phyloP scores from a whole-genome alignment of 2,888 invertebrate genomes.

The Cataglyphis livida region DNA sequence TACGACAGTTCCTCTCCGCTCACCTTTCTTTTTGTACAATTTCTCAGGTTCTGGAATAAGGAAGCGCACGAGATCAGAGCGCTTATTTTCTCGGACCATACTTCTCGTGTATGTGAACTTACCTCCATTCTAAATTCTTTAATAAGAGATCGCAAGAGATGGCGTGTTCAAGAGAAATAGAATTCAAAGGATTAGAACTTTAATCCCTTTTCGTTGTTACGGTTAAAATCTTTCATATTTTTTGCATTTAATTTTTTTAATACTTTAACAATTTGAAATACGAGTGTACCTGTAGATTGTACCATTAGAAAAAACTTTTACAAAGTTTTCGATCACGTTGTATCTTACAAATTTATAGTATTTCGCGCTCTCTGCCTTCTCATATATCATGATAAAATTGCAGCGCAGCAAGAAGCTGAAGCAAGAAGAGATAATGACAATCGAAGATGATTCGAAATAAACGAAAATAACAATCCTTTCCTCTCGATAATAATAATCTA shows the following conservation, averaged over 20 bases:
- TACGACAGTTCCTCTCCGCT: slow-evolving; percentile 1
- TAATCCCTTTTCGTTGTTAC: not conserved
- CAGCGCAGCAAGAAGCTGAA: not conserved
- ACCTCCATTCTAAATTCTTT: slow-evolving; percentile 23
- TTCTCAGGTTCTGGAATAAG: not conserved
- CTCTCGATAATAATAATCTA: not conserved
- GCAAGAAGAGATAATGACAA: not conserved
- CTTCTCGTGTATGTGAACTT: not conserved
- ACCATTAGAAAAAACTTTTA: not conserved
- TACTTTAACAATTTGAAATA: not conserved
- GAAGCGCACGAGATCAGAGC: not conserved
- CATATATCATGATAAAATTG: not conserved
- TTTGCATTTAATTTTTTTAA: not conserved
- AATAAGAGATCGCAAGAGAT: not conserved
- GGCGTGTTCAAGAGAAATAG: not conserved
- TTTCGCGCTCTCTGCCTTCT: not conserved
- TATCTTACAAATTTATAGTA: not conserved
- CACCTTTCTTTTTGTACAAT: slow-evolving; percentile 19
- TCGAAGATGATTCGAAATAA: not conserved
- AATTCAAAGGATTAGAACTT: not conserved
- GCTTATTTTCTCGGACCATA: slow-evolving; percentile 4
- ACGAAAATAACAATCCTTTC: not conserved
- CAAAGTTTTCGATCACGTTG: not conserved
- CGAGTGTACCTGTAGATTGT: not conserved
- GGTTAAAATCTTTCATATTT: not conserved